Percentiles rank a stretch among this genome's conserved stretches.
These are phyloP conservation scores for Odobenus rosmarus DNA, from an alignment of 2,113 vertebrate species.

Conservation along the genomic window DNA sequence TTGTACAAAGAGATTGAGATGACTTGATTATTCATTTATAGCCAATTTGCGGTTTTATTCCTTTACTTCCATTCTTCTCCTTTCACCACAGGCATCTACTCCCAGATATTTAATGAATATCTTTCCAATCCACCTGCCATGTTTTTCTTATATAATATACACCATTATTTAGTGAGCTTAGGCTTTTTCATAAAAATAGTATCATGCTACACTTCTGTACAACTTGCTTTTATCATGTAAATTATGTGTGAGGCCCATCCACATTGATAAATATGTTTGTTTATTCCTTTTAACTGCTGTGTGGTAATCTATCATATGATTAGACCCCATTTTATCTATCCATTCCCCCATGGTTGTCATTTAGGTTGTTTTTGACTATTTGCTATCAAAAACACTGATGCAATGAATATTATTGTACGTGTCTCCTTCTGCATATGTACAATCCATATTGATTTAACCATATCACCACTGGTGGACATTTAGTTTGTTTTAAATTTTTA, in stretches of 20 bases:
- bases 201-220: background rate
- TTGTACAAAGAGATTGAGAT: background rate
- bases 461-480: background rate
- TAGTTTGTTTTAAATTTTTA: background rate
- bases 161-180: constrained; percentile 18
- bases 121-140: background rate
- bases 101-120: background rate
- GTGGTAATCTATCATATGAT: background rate
- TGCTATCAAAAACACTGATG: background rate
- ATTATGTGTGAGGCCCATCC: background rate
- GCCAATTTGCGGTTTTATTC: background rate
- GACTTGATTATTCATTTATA: background rate
- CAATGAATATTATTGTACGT: background rate
- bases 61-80: background rate
- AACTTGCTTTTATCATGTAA: constrained; percentile 12
- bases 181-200: background rate
- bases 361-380: constrained; percentile 25
- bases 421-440: background rate
- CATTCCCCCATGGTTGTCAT: background rate
- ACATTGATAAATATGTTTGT: background rate
- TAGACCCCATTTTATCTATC: background rate
- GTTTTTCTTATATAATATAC: background rate
- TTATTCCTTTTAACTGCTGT: background rate
- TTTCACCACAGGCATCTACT: background rate
- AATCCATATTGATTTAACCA: background rate